Base-by-base conservation (phyloP, 2,797 vertebrate genomes). In the Limnodromus scolopaceus region DNA sequence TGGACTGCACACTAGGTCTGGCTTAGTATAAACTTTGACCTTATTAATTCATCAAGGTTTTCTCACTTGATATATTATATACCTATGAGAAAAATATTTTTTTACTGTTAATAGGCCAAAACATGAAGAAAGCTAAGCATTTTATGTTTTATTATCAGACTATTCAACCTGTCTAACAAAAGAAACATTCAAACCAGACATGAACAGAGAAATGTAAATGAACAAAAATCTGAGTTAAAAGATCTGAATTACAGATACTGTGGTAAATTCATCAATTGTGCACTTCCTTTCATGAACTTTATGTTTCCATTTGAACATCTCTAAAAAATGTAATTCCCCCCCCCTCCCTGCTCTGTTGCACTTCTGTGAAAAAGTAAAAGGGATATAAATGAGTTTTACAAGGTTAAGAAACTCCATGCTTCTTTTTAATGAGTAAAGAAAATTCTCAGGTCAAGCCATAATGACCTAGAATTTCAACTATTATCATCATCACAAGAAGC, bases 351-450 rank as follows among this genome's bases (percentile, higher is more conserved):
- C 30, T 24, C 11, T 61, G 32, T 11, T 83, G 60, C 87, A 61
- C 41, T 32, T 60, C 49, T 25, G 12, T 54, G 41, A 85, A 83
- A 94, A 83, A 94, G 39, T 77, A 77, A 89, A 76, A 30, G 13
- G 18, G 24, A 84, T 63, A 92, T n/a, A 92, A 91, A 92, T 63
- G 36, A 95, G 91, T 90, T 93, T 90, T 76, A 48, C 22, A 94
- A 90, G 79, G 95, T 95, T 92, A 90, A 86, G 65, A 90, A 96
- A 66, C 79, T 92, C 89, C 69, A 81, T 69, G 87, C 49, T 84
- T 88, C 84, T 89, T 92, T 92, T 92, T 95, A 96, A 93, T 58
- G 72, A 92, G 69, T 84, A 48, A 88, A 91, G 89, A 86, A 85
- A 84, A 18, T 27, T 63, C 72, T 61, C 43, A 81, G 79, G 84